Evolutionary conservation across 2,888 invertebrate species (phyloP).

Genomic region (Pseudoips prasinana): DNA sequence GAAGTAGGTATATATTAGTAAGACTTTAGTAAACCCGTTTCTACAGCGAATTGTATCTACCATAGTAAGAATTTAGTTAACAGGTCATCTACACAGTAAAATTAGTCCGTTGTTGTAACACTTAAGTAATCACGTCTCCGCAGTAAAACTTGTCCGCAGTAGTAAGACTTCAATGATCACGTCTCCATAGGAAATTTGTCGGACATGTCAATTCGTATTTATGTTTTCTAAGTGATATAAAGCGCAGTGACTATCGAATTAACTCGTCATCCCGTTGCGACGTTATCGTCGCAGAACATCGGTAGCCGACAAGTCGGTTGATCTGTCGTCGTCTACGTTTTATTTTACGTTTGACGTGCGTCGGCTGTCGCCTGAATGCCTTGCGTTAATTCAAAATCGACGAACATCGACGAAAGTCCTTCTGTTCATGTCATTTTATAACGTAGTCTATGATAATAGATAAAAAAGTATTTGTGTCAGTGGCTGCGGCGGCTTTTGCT

Average conservation of each 20-base stretch:
- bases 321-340: slow-evolving; percentile 52
- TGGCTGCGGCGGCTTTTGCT: slow-evolving; percentile 4
- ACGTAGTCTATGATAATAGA: slow-evolving; percentile 18
- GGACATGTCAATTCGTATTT: slow-evolving; percentile 52
- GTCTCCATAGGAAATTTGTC: slow-evolving; percentile 39
- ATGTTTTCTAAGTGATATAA: slow-evolving; percentile 49
- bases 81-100: too few species aligned
- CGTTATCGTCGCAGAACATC: slow-evolving; percentile 65
- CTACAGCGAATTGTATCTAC: too few species aligned
- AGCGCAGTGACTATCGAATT: slow-evolving; percentile 65
- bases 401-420: slow-evolving; percentile 21
- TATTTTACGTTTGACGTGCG: slow-evolving; percentile 49
- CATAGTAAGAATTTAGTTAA: too few species aligned
- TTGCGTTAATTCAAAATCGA: slow-evolving; percentile 26
- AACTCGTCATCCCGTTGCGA: slow-evolving; percentile 61
- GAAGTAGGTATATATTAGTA: too few species aligned
- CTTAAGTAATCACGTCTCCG: too few species aligned
- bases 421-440: slow-evolving; percentile 4
- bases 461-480: slow-evolving; percentile 3
- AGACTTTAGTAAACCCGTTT: too few species aligned
- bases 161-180: slow-evolving; percentile 29
- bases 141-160: too few species aligned
- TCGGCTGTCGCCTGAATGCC: slow-evolving; percentile 26
- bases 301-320: slow-evolving; percentile 51
- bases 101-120: too few species aligned